Evolutionary conservation across 1,140 invertebrate species (phyloP), one percentile per base, ranked within the genome.

Genomic region (Lordiphosa mommai): DNA sequence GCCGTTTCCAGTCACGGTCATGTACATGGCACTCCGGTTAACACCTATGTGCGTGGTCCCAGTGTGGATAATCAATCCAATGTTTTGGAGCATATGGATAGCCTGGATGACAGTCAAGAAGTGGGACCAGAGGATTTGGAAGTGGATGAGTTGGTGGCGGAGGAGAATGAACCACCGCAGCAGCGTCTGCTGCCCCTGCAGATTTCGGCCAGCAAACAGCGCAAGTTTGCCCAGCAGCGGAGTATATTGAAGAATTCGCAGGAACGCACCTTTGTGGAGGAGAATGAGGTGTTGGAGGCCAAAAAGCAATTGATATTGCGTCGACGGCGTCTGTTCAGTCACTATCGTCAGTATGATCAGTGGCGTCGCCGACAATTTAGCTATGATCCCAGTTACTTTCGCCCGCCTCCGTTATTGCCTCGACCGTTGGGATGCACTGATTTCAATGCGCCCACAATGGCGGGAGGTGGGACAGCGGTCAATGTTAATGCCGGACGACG

Each of bases 341-440:
- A 88, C 51, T 88, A 88, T 47, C 60, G 87, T 3, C 87, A 88
- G 52, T 88, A 88, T 50, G 87, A 88, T 69, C 79, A 86, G 68
- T 88, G 87, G 87, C 85, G 87, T 16, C 68, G 87, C 49, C 70
- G 80, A 30, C 87, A 88, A 48, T 88, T 88, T 34, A 88, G 87
- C 66, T 88, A 88, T 46, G 87, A 88, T 65, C 87, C 87, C 46
- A 87, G 87, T 44, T 87, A 88, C 61, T 88, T 86, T 73, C 87
- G 87, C 52, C 72, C 77, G 70, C 66, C 67, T 71, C 87, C 87
- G 69, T 10, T 84, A 29, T 72, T 68, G 55, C 60, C 77, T 73
- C 52, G 80, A 70, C 60, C 77, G 67, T 52, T 72, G 76, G 76
- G 72, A 67, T 82, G 61, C 61, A 49, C 52, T 72, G 74, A 86